A percentile compares a stretch with the other conserved stretches of the same genome.
Conservation (phyloP, 1,140 invertebrate species). For the Choristoneura fumiferana region DNA sequence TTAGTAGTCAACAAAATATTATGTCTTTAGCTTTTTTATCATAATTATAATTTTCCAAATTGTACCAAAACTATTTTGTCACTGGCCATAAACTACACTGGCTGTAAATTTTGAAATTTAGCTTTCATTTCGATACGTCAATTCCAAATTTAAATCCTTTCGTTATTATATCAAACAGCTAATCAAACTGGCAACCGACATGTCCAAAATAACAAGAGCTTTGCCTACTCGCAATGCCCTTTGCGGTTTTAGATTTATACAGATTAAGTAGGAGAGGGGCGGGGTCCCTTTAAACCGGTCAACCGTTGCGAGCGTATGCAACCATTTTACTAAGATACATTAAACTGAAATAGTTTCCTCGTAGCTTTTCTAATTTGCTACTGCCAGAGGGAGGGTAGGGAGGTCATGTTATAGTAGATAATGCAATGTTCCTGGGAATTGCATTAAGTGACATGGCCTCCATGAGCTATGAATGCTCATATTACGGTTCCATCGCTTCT, state of each 20-base stretch:
- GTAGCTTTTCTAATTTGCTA: constrained; percentile 18
- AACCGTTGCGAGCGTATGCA: constrained; percentile 42
- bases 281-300: constrained; percentile 27
- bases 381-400: constrained; percentile 19
- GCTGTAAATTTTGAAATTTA: background rate
- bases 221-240: background rate
- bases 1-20: too few species aligned
- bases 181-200: constrained; percentile 9
- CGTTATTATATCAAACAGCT: constrained; percentile 10
- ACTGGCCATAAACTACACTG: background rate
- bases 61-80: too few species aligned
- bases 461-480: constrained; percentile 61
- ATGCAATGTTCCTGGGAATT: constrained; percentile 60
- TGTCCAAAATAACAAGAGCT: constrained; percentile 1
- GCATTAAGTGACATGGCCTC: constrained; percentile 63
- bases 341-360: constrained; percentile 23
- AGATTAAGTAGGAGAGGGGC: background rate
- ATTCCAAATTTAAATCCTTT: constrained; percentile 5
- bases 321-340: constrained; percentile 39
- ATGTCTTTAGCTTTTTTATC: too few species aligned
- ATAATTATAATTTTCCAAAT: too few species aligned
- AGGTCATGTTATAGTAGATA: constrained; percentile 34
- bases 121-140: background rate
- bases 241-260: background rate
- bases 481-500: constrained; percentile 62